Percentiles rank a stretch among this genome's conserved stretches.
Conservation (phyloP, 1,140 invertebrate species). For the Sycobia sp. region DNA sequence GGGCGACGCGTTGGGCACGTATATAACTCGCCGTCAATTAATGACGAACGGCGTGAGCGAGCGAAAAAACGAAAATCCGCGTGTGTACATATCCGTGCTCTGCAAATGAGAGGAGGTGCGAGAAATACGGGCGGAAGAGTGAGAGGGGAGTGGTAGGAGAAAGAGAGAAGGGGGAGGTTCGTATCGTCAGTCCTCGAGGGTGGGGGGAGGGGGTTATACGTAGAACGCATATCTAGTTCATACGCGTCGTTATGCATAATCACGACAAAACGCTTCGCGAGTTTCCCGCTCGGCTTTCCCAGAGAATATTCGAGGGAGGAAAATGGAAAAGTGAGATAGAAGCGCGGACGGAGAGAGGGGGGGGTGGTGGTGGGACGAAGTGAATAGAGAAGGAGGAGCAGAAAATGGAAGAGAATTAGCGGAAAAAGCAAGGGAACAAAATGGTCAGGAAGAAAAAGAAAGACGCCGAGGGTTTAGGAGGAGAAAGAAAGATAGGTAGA, state of each 20-base stretch:
- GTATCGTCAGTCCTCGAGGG: constrained; percentile 6
- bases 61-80: constrained; percentile 16
- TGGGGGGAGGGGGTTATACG: constrained; percentile 6
- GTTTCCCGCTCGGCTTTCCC: constrained; percentile 17
- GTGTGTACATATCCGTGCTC: not conserved
- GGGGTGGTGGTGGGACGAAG: no score
- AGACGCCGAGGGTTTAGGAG: not conserved
- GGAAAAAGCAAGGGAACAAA: not conserved
- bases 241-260: constrained; percentile 34
- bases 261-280: constrained; percentile 28
- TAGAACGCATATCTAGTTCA: constrained; percentile 19
- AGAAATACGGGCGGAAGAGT: not conserved
- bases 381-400: not conserved
- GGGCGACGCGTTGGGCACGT: no score
- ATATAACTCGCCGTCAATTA: constrained; percentile 27
- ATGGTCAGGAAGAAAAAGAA: not conserved
- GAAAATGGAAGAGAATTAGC: not conserved
- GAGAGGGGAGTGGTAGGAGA: not conserved
- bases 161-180: not conserved
- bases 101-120: not conserved
- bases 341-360: not conserved
- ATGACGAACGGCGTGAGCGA: constrained; percentile 6
- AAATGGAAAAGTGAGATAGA: not conserved
- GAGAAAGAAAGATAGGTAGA: not conserved
- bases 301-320: constrained; percentile 1